These are phyloP conservation scores for Gymnorhina tibicen DNA, from an alignment of 2,113 vertebrate species.

Conservation along the genomic window DNA sequence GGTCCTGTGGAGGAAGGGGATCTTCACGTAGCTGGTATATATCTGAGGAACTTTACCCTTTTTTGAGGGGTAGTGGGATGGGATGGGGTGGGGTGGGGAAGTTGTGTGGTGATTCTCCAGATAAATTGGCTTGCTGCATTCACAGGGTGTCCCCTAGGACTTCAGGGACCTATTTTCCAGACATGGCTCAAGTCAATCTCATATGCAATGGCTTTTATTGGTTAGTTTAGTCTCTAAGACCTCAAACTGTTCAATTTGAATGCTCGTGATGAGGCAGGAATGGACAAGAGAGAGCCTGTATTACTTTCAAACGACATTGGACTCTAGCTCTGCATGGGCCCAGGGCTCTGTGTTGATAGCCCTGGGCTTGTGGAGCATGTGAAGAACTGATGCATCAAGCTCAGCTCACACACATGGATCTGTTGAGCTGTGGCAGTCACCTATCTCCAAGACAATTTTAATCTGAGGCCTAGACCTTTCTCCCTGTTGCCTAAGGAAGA, in stretches of 20 bases:
- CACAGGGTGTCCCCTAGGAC: neutral
- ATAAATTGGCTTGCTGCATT: neutral
- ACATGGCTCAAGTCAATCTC: neutral
- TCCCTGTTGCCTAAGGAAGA: neutral
- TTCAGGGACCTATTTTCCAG: neutral
- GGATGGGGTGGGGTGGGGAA: neutral
- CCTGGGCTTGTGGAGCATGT: neutral
- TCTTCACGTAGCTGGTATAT: neutral
- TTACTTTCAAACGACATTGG: neutral
- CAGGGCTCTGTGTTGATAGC: neutral
- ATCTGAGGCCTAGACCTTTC: neutral
- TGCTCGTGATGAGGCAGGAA: neutral
- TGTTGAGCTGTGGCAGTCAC: accelerated
- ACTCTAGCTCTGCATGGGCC: neutral
- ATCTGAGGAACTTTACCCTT: neutral
- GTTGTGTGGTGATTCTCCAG: neutral
- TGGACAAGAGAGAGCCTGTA: neutral
- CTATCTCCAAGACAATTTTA: neutral
- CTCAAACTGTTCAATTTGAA: neutral
- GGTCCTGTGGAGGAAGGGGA: neutral
- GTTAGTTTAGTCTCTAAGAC: neutral
- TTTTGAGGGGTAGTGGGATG: neutral
- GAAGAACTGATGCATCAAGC: neutral
- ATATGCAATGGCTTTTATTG: neutral
- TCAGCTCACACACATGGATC: neutral